Evolutionary conservation across 2,888 invertebrate genomes (phyloP), one percentile per base, ranked within the genome.

Genomic region (Galeopsomyia nigrocyanea): DNA sequence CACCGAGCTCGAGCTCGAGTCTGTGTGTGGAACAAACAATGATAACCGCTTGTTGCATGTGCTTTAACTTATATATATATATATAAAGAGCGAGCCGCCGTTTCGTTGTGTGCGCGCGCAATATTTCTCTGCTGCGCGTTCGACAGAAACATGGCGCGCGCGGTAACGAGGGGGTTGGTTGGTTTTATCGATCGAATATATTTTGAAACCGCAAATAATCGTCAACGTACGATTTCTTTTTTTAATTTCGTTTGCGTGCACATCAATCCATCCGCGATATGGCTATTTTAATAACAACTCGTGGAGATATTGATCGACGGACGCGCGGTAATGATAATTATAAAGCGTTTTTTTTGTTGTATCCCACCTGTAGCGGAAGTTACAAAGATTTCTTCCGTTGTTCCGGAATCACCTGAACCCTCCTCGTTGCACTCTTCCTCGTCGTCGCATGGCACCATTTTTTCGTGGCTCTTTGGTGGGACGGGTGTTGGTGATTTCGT

Each of bases 381-480:
- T 31, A 85, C 82, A 74, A 84, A 80, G 71, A 85, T 82, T 63
- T 86, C 86, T 73, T 91, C 93, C 79, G 94, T 94, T 3, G 93
- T 92, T 1, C 73, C 64, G 92, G 92, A 77, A 92, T 91, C 84
- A 0, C 95, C 95, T 0, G 95, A 95, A 0, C 95, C 95, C 78
- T 92, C 93, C 71, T 92, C 90, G 80, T 95, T 95, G 82, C 88
- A 88, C 76, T 96, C 96, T 84, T 96, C 96, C 84, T 96, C 96
- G 82, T 96, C 96, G 79, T 95, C 95, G 82, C 94, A 94, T 0
- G 83, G 81, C 19, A 75, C 68, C 49, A 79, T 82, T 67, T 79
- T 80, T 61, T 83, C 81, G 65, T 78, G 79, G 13, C 67, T 75
- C 63, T 82, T 82, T 49, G 82, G 83, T 77, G 80, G 83, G 67